A percentile compares a stretch with the other conserved stretches of the same genome.
phyloP scores from a whole-genome alignment of 2,888 invertebrate species.

The Cancer borealis region DNA sequence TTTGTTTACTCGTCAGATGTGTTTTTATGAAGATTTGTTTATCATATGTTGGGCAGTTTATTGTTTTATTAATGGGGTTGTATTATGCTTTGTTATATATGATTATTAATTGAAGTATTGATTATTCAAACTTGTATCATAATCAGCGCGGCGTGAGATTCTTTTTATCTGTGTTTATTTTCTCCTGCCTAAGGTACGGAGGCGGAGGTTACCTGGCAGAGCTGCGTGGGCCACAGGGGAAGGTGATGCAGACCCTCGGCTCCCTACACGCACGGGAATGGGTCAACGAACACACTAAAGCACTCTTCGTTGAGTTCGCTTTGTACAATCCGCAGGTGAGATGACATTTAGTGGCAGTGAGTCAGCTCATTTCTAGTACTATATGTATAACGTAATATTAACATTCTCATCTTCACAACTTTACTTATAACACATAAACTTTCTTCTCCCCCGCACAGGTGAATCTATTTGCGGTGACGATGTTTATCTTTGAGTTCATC shows the following conservation, averaged over 20 bases:
- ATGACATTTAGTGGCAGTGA: neutral
- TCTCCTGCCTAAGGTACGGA: constrained; percentile 78
- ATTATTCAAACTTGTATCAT: no score
- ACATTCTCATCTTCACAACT: neutral
- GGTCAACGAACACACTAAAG: constrained; percentile 81
- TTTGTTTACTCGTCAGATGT: neutral
- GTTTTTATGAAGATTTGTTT: neutral
- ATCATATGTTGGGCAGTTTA: neutral
- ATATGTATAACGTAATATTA: neutral
- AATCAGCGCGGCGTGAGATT: no score
- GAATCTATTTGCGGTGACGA: constrained; percentile 79
- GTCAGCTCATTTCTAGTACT: neutral
- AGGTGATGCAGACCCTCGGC: constrained; percentile 77
- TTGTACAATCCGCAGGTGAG: constrained; percentile 80
- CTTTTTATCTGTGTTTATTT: neutral
- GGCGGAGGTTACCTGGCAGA: constrained; percentile 82
- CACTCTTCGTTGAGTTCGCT: constrained; percentile 82
- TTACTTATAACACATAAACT: neutral
- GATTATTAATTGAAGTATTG: neutral
- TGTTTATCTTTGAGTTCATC: constrained; percentile 78
- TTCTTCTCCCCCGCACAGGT: constrained; percentile 77
- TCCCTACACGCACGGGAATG: constrained; percentile 79
- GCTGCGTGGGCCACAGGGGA: constrained; percentile 78
- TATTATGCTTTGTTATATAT: neutral
- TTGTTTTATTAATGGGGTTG: neutral